These are phyloP conservation scores for Mercenaria mercenaria DNA, from an alignment of 1,140 invertebrate genomes.

Conservation along the genomic window DNA sequence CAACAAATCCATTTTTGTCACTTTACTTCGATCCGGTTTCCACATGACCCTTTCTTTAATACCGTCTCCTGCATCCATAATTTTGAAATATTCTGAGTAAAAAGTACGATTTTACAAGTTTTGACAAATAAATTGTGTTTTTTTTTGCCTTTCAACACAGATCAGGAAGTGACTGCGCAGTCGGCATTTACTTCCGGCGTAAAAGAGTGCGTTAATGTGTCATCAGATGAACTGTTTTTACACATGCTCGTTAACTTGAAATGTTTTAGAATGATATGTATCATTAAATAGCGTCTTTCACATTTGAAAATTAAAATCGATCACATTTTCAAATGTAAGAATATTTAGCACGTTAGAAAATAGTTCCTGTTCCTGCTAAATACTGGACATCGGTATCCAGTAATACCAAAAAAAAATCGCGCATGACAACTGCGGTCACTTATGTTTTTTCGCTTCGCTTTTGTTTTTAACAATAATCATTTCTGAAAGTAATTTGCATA, in stretches of 20 bases:
- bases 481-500: too few relatives aligned
- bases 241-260: too few relatives aligned
- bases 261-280: too few relatives aligned
- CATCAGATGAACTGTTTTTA: too few relatives aligned
- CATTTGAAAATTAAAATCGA: too few relatives aligned
- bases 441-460: too few relatives aligned
- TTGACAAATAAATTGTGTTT: not conserved
- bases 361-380: not conserved
- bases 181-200: not conserved
- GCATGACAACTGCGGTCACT: too few relatives aligned
- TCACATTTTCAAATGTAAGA: not conserved
- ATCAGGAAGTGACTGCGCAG: not conserved
- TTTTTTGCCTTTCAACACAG: not conserved
- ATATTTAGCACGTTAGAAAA: not conserved
- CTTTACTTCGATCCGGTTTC: slow-evolving; percentile 73
- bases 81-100: not conserved
- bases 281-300: too few relatives aligned
- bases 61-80: slow-evolving; percentile 48
- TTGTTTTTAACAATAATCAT: too few relatives aligned
- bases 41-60: slow-evolving; percentile 74
- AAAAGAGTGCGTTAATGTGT: not conserved
- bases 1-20: slow-evolving; percentile 81
- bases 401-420: not conserved
- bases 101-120: not conserved
- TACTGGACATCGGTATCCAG: not conserved